Evolutionary conservation across 2,888 invertebrate genomes (phyloP).

Genomic region (Sphaeridia pumilis): DNA sequence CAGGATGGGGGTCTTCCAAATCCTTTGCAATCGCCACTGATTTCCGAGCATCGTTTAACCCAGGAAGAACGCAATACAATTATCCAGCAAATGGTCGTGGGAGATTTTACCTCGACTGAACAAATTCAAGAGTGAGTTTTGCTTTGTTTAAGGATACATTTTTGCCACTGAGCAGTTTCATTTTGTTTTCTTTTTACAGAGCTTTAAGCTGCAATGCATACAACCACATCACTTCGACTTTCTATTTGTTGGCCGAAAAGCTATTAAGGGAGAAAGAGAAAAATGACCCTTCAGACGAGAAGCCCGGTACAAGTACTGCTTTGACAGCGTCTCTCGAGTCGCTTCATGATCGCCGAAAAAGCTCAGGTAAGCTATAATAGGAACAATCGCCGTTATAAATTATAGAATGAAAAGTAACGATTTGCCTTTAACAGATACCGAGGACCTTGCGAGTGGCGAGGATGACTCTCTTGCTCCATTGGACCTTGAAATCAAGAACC

Average conservation of each 20-base stretch:
- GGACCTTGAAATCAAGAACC: constrained; percentile 18
- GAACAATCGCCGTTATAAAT: neutral
- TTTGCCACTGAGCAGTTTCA: too few relatives aligned
- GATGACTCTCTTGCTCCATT: constrained; percentile 25
- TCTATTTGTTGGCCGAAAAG: constrained; percentile 88
- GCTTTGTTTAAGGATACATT: too few relatives aligned
- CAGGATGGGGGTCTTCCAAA: constrained; percentile 17
- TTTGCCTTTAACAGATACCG: constrained; percentile 20
- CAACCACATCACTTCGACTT: constrained; percentile 96
- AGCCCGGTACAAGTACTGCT: constrained; percentile 37
- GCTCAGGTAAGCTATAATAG: constrained; percentile 16
- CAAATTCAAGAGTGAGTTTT: constrained; percentile 70
- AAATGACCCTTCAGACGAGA: constrained; percentile 7
- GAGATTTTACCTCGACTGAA: constrained; percentile 86
- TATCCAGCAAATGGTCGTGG: constrained; percentile 91
- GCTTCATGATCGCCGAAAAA: constrained; percentile 28
- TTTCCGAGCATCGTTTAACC: constrained; percentile 77
- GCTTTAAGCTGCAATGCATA: constrained; percentile 91
- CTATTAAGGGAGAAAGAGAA: constrained; percentile 57
- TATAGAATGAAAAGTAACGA: neutral
- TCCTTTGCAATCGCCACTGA: constrained; percentile 53
- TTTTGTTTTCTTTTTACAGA: constrained; percentile 44
- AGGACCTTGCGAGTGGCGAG: constrained; percentile 19
- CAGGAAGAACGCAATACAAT: constrained; percentile 85
- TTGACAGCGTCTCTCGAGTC: constrained; percentile 26